Conservation (phyloP, 1,140 invertebrate species). For the Aleiodes sp. region DNA sequence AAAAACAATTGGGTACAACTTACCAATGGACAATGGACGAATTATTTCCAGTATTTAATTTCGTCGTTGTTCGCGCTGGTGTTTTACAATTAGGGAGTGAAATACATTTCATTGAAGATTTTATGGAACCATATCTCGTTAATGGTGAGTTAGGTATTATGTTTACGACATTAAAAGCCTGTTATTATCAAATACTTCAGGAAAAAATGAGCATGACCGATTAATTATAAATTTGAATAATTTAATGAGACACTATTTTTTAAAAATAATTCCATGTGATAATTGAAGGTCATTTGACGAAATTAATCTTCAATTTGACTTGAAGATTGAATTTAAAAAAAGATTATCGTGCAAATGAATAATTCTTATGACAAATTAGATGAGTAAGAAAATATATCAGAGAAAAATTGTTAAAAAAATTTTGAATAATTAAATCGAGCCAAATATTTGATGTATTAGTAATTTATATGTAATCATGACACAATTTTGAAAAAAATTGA, state of each 20-base stretch:
- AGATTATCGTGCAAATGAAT: too few species aligned
- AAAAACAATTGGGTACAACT: conserved; percentile 63
- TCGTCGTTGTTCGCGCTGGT: conserved; percentile 81
- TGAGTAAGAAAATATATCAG: too few species aligned
- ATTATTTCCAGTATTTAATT: conserved; percentile 86
- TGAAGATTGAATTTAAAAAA: too few species aligned
- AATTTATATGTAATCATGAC: neutral
- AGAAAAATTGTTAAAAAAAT: neutral
- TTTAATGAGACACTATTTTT: conserved; percentile 12
- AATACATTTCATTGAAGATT: conserved; percentile 85
- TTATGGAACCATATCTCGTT: conserved; percentile 79
- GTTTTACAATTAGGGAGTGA: conserved; percentile 86
- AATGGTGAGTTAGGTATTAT: conserved; percentile 84
- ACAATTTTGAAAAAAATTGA: too few species aligned
- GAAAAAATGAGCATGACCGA: conserved; percentile 73
- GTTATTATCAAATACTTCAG: conserved; percentile 77
- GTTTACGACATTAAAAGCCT: conserved; percentile 84
- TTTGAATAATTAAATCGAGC: neutral
- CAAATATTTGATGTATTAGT: neutral
- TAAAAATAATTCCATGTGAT: neutral
- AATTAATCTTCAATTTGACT: neutral
- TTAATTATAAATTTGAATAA: conserved; percentile 34
- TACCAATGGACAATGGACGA: conserved; percentile 88
- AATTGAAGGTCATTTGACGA: neutral
- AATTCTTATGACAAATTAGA: too few species aligned